Evolutionary conservation across 2,888 invertebrate genomes (phyloP), one percentile per base, ranked within the genome.

Genomic region (Nomada hirtipes): DNA sequence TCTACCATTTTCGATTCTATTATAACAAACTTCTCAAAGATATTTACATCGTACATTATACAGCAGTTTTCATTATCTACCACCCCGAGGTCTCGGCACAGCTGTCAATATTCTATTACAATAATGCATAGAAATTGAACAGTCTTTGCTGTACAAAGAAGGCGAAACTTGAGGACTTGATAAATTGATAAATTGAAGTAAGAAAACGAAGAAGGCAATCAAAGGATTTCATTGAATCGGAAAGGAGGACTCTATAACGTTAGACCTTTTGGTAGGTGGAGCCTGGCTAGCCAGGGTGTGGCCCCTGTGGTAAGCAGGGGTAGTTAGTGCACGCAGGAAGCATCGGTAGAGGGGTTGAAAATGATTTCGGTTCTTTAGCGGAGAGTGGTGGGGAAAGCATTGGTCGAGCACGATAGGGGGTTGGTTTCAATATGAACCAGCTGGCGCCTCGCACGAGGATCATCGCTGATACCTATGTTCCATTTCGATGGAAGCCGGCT

Each of bases 351-450:
- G 82, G 89, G 90, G 88, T 78, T 87, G 87, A 82, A 91, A 91
- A 92, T 90, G 90, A 91, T 89, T 91, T 91, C 87, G 89, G 89
- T 87, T 89, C 87, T 87, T 88, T 89, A 83, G 68, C 76, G 75
- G 72, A 76, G 71, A 70, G 50, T 29, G 52, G 77, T 60, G 76
- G 79, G 69, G 80, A 63, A 69, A 79, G 85, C 80, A 85, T 82
- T 81, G 84, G 84, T 74, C 76, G 81, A 74, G 65, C 64, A 79
- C 55, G 70, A 69, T 52, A 67, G 84, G 85, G 85, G 92, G 89
- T 91, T 90, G 88, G 88, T 91, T 92, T 91, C 92, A 92, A 92
- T 92, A 92, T 91, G 87, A 91, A 83, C 89, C 92, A 92, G 91
- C 91, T 92, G 92, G 89, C 90, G 90, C 91, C 90, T 92, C 91